Base-by-base conservation (phyloP, 2,888 invertebrate genomes). In the Carcina quercana region DNA sequence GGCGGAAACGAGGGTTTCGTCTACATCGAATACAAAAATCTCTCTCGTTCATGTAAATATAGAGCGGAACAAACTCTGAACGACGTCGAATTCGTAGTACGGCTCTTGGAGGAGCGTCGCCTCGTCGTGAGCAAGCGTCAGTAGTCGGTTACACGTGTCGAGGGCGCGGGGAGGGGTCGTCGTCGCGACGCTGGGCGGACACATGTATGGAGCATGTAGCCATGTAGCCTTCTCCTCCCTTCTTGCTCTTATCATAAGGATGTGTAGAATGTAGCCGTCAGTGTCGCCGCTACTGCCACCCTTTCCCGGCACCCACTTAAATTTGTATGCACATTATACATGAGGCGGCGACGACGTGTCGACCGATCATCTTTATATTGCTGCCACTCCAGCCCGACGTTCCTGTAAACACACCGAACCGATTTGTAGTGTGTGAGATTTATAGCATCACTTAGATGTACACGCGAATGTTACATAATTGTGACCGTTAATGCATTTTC, bases 321-420 rank as follows among this genome's bases (percentile, higher is more conserved):
- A 73, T 75, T 74, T 69, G 69, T 74, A 79, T 80, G 78, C 72
- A 78, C 79, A 79, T 79, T 71, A 76, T 68, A 75, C 73, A 80
- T 79, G 75, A 79, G 73, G 50, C 56, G 48, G 75, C 79, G 73
- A 49, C 56, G 48, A 63, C 62, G 57, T 68, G 73, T 70, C 67
- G 59, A 53, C 62, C 67, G 66, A 76, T 74, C 71, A 74, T 73
- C 65, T 73, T 73, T 73, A 70, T 70, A 70, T 70, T 66, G 63
- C 59, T 53, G 52, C 59, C 55, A 57, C 64, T 58, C 49, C 53
- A 53, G 40, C 43, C 40, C 38, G 43, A 48, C 50, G 51, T 51
- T 53, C 47, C 48, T 59, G 63, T 61, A 62, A 65, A 66, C 61
- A 66, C 50, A 38, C 40, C 49, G 56, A 50, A 61, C 37, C 48